Conservation (phyloP, 2,797 vertebrate species). For the Characodon lateralis region DNA sequence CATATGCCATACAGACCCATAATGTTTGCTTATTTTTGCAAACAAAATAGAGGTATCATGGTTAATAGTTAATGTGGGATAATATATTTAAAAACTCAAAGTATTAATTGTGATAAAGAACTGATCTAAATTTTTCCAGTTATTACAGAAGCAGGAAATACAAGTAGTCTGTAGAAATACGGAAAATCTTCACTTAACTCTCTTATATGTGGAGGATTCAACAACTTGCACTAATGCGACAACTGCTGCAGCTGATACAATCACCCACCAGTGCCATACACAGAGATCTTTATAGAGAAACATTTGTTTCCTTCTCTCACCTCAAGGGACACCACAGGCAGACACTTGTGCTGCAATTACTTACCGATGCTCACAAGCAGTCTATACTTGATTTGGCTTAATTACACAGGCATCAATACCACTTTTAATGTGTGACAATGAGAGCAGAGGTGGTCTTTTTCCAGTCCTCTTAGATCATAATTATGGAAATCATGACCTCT, state of each 20-base stretch:
- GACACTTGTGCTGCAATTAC: constrained; percentile 45
- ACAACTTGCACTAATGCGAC: constrained; percentile 20
- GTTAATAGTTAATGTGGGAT: background rate
- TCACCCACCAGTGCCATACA: background rate
- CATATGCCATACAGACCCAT: too few species aligned
- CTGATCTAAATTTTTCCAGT: background rate
- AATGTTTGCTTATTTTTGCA: background rate
- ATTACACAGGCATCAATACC: constrained; percentile 24
- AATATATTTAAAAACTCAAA: background rate
- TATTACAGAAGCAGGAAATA: too few species aligned
- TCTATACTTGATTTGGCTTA: constrained; percentile 26
- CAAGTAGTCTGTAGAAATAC: too few species aligned
- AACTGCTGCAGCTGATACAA: constrained; percentile 41
- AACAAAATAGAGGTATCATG: background rate
- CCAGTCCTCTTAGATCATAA: background rate
- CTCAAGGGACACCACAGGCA: constrained; percentile 43
- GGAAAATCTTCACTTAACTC: background rate
- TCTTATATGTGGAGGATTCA: constrained; percentile 29
- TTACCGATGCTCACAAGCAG: constrained; percentile 35
- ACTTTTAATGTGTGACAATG: constrained; percentile 1
- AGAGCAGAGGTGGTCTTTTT: background rate
- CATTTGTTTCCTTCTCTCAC: constrained; percentile 40
- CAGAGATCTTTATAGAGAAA: constrained; percentile 36
- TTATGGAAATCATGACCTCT: background rate
- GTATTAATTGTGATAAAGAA: background rate